These are phyloP conservation scores for Centruroides sculpturatus DNA, from an alignment of 1,140 invertebrate genomes.

Conservation along the genomic window DNA sequence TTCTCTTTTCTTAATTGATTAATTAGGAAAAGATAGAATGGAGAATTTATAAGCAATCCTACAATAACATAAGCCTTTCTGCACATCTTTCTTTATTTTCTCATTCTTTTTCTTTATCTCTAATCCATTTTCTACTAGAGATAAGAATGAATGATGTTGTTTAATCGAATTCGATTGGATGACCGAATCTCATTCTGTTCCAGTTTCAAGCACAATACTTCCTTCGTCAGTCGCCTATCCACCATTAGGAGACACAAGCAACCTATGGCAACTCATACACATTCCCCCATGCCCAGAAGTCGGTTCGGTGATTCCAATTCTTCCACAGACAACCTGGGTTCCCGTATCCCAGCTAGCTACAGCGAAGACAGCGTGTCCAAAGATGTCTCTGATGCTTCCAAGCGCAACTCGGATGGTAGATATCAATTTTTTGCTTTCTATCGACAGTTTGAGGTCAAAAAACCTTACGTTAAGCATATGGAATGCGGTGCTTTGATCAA, in stretches of 20 bases:
- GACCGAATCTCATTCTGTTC: slow-evolving; percentile 10
- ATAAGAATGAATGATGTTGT: too few species aligned
- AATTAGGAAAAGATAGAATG: too few species aligned
- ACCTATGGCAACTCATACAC: slow-evolving; percentile 44
- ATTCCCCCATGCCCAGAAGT: slow-evolving; percentile 17
- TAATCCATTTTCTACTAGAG: too few species aligned
- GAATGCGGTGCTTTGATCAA: too few species aligned
- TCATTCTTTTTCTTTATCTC: too few species aligned
- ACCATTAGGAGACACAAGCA: slow-evolving; percentile 60
- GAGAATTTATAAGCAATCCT: too few species aligned
- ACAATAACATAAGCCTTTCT: too few species aligned
- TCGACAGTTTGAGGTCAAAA: neutral
- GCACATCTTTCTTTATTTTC: too few species aligned
- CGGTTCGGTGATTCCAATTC: slow-evolving; percentile 9
- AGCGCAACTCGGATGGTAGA: slow-evolving; percentile 70
- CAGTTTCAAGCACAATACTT: slow-evolving; percentile 81
- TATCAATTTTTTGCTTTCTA: slow-evolving; percentile 15
- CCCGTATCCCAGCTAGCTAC: slow-evolving; percentile 35
- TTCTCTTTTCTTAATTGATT: too few species aligned
- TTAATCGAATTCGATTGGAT: too few species aligned
- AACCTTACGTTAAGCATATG: neutral
- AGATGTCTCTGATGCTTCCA: slow-evolving; percentile 45
- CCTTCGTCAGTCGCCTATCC: slow-evolving; percentile 70
- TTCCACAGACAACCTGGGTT: slow-evolving; percentile 13
- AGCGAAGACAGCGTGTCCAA: slow-evolving; percentile 56